Conservation (phyloP, 2,113 vertebrate genomes). For the Gopherus evgoodei region DNA sequence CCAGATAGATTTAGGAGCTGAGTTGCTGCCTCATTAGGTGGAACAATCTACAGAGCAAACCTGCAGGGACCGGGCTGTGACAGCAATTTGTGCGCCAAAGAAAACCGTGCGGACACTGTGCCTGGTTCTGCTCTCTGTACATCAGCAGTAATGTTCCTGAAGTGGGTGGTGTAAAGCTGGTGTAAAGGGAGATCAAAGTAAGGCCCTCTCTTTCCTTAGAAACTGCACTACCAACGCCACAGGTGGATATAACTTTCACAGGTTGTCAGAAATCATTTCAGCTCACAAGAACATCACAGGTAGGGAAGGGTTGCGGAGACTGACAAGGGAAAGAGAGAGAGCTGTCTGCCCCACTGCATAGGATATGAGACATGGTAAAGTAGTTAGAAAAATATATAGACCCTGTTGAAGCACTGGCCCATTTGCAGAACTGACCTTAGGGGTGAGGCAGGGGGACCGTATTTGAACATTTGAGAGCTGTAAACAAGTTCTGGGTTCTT, state of each 20-base stretch:
- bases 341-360: background rate
- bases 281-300: background rate
- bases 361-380: background rate
- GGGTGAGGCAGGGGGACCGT: too few species aligned
- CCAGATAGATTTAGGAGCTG: accelerated
- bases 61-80: background rate
- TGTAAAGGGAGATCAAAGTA: too few species aligned
- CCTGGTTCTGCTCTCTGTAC: background rate
- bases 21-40: accelerated
- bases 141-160: background rate
- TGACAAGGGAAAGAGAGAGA: background rate
- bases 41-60: accelerated
- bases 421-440: background rate
- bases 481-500: too few species aligned
- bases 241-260: background rate
- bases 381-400: background rate
- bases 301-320: background rate
- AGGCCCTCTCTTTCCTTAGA: background rate
- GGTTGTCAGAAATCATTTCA: background rate
- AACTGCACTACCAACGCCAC: background rate
- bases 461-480: background rate
- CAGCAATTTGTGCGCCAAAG: background rate
- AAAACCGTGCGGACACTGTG: background rate
- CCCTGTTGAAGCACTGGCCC: background rate
- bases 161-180: background rate